A percentile compares a stretch with the other conserved stretches of the same genome.
phyloP scores from a whole-genome alignment of 2,888 invertebrate genomes.

The Ryuthela nishihirai region DNA sequence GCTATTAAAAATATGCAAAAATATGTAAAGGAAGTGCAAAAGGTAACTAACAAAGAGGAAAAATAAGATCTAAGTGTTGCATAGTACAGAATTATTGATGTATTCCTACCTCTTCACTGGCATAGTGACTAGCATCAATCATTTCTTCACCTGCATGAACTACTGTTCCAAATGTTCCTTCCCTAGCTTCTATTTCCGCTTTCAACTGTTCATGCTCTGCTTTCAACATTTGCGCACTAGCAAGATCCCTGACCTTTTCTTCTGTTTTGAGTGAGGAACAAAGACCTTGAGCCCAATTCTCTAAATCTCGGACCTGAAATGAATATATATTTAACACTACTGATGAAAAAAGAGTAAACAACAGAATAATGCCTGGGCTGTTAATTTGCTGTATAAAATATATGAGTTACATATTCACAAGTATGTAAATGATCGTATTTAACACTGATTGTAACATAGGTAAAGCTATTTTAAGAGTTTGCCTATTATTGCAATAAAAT shows the following conservation, averaged over 20 bases:
- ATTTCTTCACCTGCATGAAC: constrained; percentile 74
- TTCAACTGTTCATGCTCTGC: constrained; percentile 78
- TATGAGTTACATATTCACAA: neutral
- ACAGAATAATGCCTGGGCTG: no score
- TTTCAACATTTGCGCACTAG: constrained; percentile 72
- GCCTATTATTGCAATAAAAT: no score
- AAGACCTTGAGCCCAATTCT: constrained; percentile 79
- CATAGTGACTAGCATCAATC: constrained; percentile 79
- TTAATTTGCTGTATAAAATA: no score
- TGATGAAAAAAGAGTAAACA: no score
- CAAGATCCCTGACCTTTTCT: constrained; percentile 71
- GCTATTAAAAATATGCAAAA: no score
- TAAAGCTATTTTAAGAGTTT: no score
- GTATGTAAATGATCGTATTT: no score
- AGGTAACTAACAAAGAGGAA: no score
- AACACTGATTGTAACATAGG: no score
- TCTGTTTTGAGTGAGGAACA: constrained; percentile 73
- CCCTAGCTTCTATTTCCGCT: constrained; percentile 83
- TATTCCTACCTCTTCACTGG: constrained; percentile 56
- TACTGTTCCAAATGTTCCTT: constrained; percentile 70
- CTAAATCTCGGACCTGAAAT: constrained; percentile 71
- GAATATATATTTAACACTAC: neutral
- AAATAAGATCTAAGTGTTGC: no score
- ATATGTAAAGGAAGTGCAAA: no score
- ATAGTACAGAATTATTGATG: no score